Percentiles rank a stretch among this genome's conserved stretches.
These are phyloP conservation scores for Drosophila prostipennis DNA, from an alignment of 2,888 invertebrate genomes.

Conservation along the genomic window DNA sequence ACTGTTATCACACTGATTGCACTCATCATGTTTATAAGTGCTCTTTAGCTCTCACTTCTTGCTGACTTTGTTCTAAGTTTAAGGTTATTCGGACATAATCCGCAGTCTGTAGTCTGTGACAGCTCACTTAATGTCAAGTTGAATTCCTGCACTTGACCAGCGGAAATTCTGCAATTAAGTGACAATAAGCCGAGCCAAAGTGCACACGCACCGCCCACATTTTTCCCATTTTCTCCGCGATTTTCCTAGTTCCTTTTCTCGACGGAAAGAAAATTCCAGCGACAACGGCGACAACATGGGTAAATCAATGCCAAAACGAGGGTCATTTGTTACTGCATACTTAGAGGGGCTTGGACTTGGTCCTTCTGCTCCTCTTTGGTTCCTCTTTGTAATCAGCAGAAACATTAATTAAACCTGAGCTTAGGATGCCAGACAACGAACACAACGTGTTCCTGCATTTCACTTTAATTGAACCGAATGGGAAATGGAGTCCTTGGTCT, in stretches of 20 bases:
- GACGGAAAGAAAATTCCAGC: constrained; percentile 17
- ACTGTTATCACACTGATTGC: constrained; percentile 18
- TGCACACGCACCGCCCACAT: constrained; percentile 39
- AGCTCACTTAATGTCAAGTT: constrained; percentile 49
- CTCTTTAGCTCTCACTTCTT: constrained; percentile 14
- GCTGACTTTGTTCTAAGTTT: constrained; percentile 6
- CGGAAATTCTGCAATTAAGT: constrained; percentile 73
- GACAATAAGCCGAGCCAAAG: constrained; percentile 70
- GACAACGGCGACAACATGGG: constrained; percentile 24
- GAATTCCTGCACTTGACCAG: constrained; percentile 53
- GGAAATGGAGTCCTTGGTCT: background rate
- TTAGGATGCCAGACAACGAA: constrained; percentile 48
- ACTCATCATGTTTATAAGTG: constrained; percentile 19
- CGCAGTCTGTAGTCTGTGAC: background rate
- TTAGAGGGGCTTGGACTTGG: constrained; percentile 13
- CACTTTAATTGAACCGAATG: constrained; percentile 35
- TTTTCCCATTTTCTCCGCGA: constrained; percentile 22
- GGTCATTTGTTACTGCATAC: constrained; percentile 53
- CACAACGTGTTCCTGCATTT: constrained; percentile 62
- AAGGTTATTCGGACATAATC: constrained; percentile 26
- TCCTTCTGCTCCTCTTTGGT: constrained; percentile 14
- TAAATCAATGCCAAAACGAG: constrained; percentile 71
- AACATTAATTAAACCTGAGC: constrained; percentile 73
- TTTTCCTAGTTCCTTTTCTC: constrained; percentile 10
- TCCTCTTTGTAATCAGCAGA: constrained; percentile 51